These are phyloP conservation scores for Bombyx huttoni DNA, from an alignment of 2,888 invertebrate genomes.

Conservation along the genomic window DNA sequence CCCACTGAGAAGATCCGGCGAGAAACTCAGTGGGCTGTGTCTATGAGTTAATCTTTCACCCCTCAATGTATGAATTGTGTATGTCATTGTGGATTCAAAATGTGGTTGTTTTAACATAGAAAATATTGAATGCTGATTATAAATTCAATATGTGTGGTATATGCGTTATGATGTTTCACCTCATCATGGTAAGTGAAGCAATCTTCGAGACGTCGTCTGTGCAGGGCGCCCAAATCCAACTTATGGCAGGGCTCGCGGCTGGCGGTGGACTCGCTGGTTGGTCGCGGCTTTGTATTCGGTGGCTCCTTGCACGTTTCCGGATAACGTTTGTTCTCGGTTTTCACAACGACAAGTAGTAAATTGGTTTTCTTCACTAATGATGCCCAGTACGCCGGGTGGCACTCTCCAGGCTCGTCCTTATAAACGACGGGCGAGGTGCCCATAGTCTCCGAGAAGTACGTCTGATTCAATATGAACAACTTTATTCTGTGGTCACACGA, in stretches of 20 bases:
- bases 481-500: slow-evolving; percentile 83
- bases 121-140: neutral
- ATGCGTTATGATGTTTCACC: slow-evolving; percentile 43
- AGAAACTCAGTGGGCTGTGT: too few species aligned
- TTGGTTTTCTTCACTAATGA: slow-evolving; percentile 84
- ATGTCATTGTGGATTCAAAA: too few species aligned
- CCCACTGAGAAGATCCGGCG: too few species aligned
- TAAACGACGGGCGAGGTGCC: slow-evolving; percentile 36
- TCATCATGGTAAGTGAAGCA: slow-evolving; percentile 84
- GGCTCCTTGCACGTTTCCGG: slow-evolving; percentile 55
- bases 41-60: too few species aligned
- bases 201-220: slow-evolving; percentile 77
- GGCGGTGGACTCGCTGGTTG: slow-evolving; percentile 38
- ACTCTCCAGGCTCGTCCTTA: slow-evolving; percentile 33
- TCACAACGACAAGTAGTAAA: slow-evolving; percentile 81
- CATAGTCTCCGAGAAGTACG: slow-evolving; percentile 49
- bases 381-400: slow-evolving; percentile 74
- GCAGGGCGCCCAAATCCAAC: slow-evolving; percentile 77
- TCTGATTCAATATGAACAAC: slow-evolving; percentile 78
- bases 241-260: slow-evolving; percentile 82
- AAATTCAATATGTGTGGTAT: neutral
- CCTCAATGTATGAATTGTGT: too few species aligned
- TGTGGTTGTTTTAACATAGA: too few species aligned
- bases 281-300: slow-evolving; percentile 71
- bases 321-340: slow-evolving; percentile 39